phyloP scores from a whole-genome alignment of 1,140 invertebrate species.

The Hypothenemus hampei region DNA sequence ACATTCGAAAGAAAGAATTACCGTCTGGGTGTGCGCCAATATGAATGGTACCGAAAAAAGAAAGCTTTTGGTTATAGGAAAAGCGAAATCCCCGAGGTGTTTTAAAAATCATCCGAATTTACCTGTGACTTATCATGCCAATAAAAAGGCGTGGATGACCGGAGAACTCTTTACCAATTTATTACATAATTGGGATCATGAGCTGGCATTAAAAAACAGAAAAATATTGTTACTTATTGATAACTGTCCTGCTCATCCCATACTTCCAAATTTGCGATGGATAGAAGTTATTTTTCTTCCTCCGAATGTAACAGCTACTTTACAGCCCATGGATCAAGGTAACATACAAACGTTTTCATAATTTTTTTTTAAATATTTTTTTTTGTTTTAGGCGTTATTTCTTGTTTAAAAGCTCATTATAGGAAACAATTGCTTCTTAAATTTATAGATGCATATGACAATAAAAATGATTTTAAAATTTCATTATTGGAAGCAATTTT shows the following conservation, averaged over 20 bases:
- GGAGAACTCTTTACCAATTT: constrained; percentile 22
- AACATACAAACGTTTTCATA: no score
- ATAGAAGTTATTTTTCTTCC: constrained; percentile 31
- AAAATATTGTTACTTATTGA: constrained; percentile 30
- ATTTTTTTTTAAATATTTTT: no score
- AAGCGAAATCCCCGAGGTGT: neutral
- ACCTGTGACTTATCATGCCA: constrained; percentile 38
- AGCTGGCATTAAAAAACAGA: constrained; percentile 10
- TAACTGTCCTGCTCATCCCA: constrained; percentile 28
- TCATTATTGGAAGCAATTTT: constrained; percentile 1
- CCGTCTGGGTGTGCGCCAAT: neutral
- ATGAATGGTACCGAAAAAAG: neutral
- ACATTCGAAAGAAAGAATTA: neutral
- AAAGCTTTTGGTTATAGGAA: neutral
- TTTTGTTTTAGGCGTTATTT: no score
- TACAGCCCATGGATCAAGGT: constrained; percentile 33
- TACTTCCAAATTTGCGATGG: constrained; percentile 17
- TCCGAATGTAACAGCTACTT: constrained; percentile 24
- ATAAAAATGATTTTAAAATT: neutral
- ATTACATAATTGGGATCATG: constrained; percentile 20
- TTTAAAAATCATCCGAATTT: constrained; percentile 21
- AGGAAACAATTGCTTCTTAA: neutral
- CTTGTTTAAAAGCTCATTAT: constrained; percentile 26
- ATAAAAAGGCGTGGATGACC: constrained; percentile 48
- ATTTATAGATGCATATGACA: neutral